Base-by-base conservation (phyloP, 2,797 vertebrate species). In the Urosaurus nigricauda region DNA sequence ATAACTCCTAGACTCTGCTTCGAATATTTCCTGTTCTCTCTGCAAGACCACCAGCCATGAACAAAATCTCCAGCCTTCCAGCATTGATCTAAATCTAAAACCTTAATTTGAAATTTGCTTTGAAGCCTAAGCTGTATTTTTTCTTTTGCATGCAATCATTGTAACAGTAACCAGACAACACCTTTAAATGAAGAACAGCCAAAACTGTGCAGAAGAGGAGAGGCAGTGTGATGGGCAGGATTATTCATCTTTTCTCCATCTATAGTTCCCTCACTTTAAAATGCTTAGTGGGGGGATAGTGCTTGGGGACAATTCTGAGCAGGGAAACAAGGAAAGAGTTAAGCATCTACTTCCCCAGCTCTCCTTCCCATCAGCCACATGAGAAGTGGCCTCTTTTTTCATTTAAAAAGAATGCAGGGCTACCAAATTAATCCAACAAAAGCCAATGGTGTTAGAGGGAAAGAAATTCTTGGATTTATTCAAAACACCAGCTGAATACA, bases 171-270 rank as follows among this genome's bases (percentile, higher is more conserved):
- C 12, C 43, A 73, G 21, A 71, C 17, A 81, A 58, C 26, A 73
- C 29, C 56, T 81, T 80, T 81, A 73, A 87, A 87, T 87, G 78
- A 81, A 35, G 29, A 71, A 60, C 68, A 81, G 37, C 51, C 21
- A 70, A 32, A 65, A 9, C 26, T 47, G 37, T 68, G 32, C 40
- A 83, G 82, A 70, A 70, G 19, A 73, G 16, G 9, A 24, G 29
- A 40, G 9, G n/a, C 37, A 56, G 53, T 17, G 11, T 35, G 40
- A 40, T 6, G 29, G 37, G 37, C 19, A n/a, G 11, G 40, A 17
- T 37, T 21, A 12, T 43, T 40, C 40, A 81, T 73, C 26, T 87
- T 87, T 81, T 87, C 9, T 81, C 40, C 37, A 87, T 74, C 79
- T 88, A 71, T 58, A 75, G 2, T 88, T 88, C 51, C 29, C 21